phyloP scores from a whole-genome alignment of 2,113 vertebrate genomes.

The Pseudopodoces humilis region DNA sequence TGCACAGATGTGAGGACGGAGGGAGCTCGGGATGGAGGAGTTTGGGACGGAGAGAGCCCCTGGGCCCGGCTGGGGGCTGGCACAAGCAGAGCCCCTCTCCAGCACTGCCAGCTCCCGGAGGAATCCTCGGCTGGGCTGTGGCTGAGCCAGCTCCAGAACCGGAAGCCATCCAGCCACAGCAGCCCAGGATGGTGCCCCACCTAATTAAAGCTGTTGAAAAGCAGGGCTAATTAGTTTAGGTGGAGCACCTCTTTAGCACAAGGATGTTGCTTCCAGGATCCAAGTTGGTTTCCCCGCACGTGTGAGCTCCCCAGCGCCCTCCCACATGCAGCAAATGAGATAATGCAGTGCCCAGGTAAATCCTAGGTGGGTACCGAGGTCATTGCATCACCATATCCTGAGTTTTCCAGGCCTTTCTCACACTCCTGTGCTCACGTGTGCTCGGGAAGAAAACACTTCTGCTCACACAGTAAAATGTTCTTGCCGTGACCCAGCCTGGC shows the following conservation, averaged over 20 bases:
- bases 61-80: background rate
- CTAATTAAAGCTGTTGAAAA: constrained; percentile 66
- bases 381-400: background rate
- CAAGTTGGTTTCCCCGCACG: constrained; percentile 46
- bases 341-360: background rate
- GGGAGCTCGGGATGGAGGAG: background rate
- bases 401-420: constrained; percentile 25
- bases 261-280: constrained; percentile 56
- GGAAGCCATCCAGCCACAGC: constrained; percentile 44
- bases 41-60: background rate
- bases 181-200: constrained; percentile 52
- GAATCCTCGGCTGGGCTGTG: background rate
- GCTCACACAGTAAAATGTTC: background rate
- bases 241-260: constrained; percentile 51
- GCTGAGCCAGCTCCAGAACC: background rate
- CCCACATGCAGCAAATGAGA: background rate
- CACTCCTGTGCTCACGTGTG: background rate
- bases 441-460: background rate
- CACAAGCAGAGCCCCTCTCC: accelerated
- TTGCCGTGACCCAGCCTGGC: background rate
- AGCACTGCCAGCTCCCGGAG: accelerated
- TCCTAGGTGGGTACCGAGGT: background rate
- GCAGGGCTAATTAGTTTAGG: constrained; percentile 59
- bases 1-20: accelerated
- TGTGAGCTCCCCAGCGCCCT: background rate